Evolutionary conservation across 2,113 vertebrate genomes (phyloP).

Genomic region (Phrynosoma blainvillii): DNA sequence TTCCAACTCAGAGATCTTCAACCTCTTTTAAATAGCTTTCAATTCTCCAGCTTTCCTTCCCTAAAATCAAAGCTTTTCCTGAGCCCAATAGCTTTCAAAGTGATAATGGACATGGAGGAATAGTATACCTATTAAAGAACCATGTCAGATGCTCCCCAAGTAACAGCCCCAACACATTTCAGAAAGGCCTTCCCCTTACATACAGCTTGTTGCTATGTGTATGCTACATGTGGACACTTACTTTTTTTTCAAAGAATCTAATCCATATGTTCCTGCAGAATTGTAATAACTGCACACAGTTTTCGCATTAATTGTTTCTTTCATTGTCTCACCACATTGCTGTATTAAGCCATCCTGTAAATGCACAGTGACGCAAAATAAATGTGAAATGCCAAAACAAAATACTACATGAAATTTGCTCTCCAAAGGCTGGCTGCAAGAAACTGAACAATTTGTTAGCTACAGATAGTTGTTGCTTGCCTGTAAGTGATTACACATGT

Average conservation of each 20-base stretch:
- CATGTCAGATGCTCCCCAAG: not conserved
- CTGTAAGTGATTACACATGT: too few species aligned
- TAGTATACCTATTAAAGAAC: not conserved
- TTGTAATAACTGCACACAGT: conserved; percentile 92
- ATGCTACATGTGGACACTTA: conserved; percentile 52
- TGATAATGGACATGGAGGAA: not conserved
- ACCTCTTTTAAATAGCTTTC: not conserved
- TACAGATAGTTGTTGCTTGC: not conserved
- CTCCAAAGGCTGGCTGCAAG: not conserved
- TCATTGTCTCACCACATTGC: conserved; percentile 97
- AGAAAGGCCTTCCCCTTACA: not conserved
- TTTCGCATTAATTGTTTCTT: conserved; percentile 93
- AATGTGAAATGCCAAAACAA: not conserved
- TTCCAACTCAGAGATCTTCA: not conserved
- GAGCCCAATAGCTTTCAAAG: rapidly evolving
- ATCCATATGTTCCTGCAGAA: conserved; percentile 89
- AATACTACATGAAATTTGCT: not conserved
- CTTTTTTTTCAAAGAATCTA: conserved; percentile 96
- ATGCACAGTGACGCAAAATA: not conserved
- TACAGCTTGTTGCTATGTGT: not conserved
- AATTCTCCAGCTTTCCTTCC: not conserved
- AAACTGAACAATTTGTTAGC: not conserved
- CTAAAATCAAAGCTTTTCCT: not conserved
- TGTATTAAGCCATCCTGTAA: conserved; percentile 94
- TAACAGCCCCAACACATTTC: not conserved